Evolutionary conservation across 1,140 invertebrate genomes (phyloP), one percentile per base, ranked within the genome.

Genomic region (Eriosoma lanigerum): DNA sequence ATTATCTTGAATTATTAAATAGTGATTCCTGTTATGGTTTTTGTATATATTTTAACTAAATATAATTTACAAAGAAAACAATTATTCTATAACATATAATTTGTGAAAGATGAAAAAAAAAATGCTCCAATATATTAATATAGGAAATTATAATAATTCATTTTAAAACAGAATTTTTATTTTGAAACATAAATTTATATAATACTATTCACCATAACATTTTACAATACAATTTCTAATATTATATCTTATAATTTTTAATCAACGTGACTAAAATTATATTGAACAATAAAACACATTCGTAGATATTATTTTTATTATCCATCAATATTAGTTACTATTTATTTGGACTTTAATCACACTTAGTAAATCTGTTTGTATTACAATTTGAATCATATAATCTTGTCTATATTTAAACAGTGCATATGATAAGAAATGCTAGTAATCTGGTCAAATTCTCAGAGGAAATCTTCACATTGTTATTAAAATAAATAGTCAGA

Each of bases 341-440:
- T 62, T 60, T 62, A 78, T 46, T 78, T 78, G 75, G 75, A 78
- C 75, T 78, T 78, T 62, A 62, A 78, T 29, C 75, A 78, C 75
- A 78, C 75, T 62, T 62, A 78, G 75, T 78, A 62, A 21, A 78
- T 78, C 75, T 78, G 38, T 78, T 78, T 78, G 56, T 78, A 78
- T 19, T 62, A 78, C 44, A 62, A 48, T 58, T 78, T 60, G 38
- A 78, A 78, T 29, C 17, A 78, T 78, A 38, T 8, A 78, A 78
- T 78, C 75, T 62, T 78, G 56, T 78, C 56, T 78, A 78, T 78
- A 78, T 62, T 76, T 78, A 78, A 78, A 78, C 24, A 62, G 56
- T 17, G 17, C 26, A 44, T 78, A 78, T 62, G 75, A 78, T 78
- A 78, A 78, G 75, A 62, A 78, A 58, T 78, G 19, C 56, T 78